Evolutionary conservation across 2,888 invertebrate genomes (phyloP).

Genomic region (Ophonus ardosiacus): DNA sequence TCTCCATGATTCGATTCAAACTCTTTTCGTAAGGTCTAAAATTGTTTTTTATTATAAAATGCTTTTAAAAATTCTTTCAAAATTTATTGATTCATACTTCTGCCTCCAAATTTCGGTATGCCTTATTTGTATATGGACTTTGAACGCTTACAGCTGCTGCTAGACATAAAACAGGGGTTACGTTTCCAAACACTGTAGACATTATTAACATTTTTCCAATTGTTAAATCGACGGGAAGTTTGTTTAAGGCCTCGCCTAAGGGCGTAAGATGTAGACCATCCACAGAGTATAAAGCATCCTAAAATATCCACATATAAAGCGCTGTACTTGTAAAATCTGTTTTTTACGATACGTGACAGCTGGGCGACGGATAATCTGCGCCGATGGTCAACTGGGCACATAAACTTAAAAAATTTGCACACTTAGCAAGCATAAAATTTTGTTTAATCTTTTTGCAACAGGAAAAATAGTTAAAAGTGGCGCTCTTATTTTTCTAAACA

Average conservation of each 20-base stretch:
- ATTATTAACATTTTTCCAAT: constrained; percentile 97
- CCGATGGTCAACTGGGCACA: no score
- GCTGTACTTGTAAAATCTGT: no score
- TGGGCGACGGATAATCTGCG: no score
- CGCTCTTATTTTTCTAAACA: no score
- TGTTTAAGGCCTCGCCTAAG: constrained; percentile 90
- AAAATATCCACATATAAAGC: not conserved
- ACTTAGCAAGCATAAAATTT: no score
- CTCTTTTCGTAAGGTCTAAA: constrained; percentile 83
- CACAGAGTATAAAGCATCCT: constrained; percentile 54
- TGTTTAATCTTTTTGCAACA: no score
- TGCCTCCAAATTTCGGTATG: constrained; percentile 90
- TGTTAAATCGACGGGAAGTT: constrained; percentile 95
- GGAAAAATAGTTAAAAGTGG: no score
- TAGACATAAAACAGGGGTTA: constrained; percentile 91
- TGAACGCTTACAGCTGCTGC: constrained; percentile 96
- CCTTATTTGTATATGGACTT: constrained; percentile 93
- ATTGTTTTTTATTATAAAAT: constrained; percentile 29
- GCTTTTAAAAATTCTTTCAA: no score
- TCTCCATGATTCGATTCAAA: constrained; percentile 97
- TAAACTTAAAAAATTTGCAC: no score
- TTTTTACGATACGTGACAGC: no score
- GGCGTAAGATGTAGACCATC: constrained; percentile 81
- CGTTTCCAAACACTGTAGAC: constrained; percentile 92
- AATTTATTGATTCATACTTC: constrained; percentile 77